phyloP scores from a whole-genome alignment of 2,113 vertebrate genomes.

The Perognathus longimembris region DNA sequence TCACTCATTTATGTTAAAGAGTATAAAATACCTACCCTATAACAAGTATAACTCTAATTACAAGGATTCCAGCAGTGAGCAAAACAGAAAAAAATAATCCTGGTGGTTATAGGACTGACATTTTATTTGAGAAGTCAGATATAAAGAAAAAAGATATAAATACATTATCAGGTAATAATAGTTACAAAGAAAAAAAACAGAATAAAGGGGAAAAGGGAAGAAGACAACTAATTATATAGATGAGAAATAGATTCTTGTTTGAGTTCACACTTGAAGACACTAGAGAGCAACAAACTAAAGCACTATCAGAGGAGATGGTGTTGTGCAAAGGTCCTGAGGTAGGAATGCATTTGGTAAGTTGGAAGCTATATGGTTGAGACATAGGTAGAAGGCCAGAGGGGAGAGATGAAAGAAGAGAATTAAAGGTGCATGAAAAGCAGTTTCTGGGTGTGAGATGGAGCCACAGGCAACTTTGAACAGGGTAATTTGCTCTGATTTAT shows the following conservation, averaged over 20 bases:
- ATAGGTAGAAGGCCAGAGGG: not conserved
- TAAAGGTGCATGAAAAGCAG: not conserved
- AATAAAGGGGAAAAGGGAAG: not conserved
- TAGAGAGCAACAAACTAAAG: not conserved
- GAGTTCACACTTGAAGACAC: not conserved
- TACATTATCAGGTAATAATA: not conserved
- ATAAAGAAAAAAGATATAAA: not conserved
- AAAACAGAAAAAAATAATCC: not conserved
- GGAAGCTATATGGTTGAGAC: not conserved
- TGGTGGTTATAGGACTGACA: not conserved
- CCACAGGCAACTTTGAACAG: not conserved
- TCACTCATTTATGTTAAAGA: conserved; percentile 9
- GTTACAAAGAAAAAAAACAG: not conserved
- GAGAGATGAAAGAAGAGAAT: not conserved
- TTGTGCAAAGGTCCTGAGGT: not conserved
- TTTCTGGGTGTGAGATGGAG: not conserved
- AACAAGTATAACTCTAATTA: not conserved
- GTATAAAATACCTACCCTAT: not conserved
- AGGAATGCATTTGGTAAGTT: not conserved
- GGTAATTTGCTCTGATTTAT: not conserved
- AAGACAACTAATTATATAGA: not conserved
- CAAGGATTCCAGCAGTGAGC: not conserved
- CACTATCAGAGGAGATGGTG: not conserved
- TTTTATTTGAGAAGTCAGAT: not conserved
- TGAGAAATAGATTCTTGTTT: not conserved